These are phyloP conservation scores for Pygoscelis antarcticus DNA, from an alignment of 2,113 vertebrate species.

Conservation along the genomic window DNA sequence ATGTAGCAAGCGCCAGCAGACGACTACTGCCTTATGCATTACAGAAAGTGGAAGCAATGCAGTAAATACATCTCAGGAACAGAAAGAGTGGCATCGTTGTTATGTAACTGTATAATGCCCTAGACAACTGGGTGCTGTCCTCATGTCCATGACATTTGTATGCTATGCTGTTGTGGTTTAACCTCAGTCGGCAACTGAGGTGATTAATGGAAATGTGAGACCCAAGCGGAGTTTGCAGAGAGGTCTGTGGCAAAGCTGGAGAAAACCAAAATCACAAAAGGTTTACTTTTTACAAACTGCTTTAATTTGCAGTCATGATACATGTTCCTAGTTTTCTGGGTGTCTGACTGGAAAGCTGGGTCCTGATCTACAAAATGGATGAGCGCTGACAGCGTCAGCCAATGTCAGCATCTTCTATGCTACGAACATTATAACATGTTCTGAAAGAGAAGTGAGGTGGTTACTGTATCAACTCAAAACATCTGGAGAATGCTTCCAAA, in stretches of 20 bases:
- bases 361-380: not conserved
- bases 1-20: rapidly evolving
- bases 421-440: rapidly evolving
- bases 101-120: not conserved
- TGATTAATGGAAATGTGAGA: no score
- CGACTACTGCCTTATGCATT: not conserved
- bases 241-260: no score
- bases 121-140: not conserved
- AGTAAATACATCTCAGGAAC: not conserved
- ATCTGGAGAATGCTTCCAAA: not conserved
- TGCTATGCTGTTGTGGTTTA: not conserved
- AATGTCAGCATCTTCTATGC: not conserved
- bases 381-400: not conserved
- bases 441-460: not conserved
- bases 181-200: no score
- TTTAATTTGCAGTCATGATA: not conserved
- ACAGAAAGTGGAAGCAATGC: not conserved
- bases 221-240: no score
- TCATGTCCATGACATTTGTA: rapidly evolving
- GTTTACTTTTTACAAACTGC: not conserved
- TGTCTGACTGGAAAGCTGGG: not conserved
- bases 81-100: not conserved
- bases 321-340: not conserved
- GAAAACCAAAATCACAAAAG: not conserved
- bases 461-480: not conserved